phyloP scores from a whole-genome alignment of 2,888 invertebrate species.

The Oscheius sp. region DNA sequence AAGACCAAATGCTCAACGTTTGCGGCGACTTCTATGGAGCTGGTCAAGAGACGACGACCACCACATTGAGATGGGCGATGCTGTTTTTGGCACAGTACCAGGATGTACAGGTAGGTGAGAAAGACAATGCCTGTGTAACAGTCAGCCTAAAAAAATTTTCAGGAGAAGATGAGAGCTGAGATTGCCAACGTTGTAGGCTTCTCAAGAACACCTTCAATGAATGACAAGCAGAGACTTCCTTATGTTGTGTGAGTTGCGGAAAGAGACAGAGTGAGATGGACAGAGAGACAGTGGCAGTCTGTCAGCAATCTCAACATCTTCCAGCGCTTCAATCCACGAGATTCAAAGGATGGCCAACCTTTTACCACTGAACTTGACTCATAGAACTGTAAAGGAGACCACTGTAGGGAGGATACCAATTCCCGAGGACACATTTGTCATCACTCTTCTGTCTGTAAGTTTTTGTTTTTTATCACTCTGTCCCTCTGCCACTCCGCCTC shows the following conservation, averaged over 20 bases:
- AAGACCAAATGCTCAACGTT: conserved; percentile 24
- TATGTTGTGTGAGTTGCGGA: conserved; percentile 36
- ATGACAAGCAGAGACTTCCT: conserved; percentile 44
- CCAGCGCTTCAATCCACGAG: conserved; percentile 43
- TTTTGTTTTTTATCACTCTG: too few species aligned
- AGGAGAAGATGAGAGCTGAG: conserved; percentile 50
- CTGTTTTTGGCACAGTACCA: conserved; percentile 52
- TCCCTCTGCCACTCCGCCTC: too few species aligned
- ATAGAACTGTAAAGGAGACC: conserved; percentile 30
- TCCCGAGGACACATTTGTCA: conserved; percentile 39
- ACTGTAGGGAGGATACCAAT: conserved; percentile 19
- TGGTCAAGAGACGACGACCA: conserved; percentile 63
- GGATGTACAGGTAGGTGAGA: conserved; percentile 15
- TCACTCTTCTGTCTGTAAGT: conserved; percentile 30
- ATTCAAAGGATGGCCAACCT: conserved; percentile 48
- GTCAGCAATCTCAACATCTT: neutral
- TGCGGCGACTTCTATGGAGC: conserved; percentile 59
- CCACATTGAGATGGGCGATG: conserved; percentile 53
- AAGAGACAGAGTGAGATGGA: neutral
- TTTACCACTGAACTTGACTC: conserved; percentile 38
- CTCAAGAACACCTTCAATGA: conserved; percentile 40
- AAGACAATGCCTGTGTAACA: too few species aligned
- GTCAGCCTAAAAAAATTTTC: conserved; percentile 24
- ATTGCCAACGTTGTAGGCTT: conserved; percentile 42
- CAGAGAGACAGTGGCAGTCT: too few species aligned